Evolutionary conservation across 2,113 vertebrate genomes (phyloP).

Genomic region (Hypocryptadius cinnamomeus): DNA sequence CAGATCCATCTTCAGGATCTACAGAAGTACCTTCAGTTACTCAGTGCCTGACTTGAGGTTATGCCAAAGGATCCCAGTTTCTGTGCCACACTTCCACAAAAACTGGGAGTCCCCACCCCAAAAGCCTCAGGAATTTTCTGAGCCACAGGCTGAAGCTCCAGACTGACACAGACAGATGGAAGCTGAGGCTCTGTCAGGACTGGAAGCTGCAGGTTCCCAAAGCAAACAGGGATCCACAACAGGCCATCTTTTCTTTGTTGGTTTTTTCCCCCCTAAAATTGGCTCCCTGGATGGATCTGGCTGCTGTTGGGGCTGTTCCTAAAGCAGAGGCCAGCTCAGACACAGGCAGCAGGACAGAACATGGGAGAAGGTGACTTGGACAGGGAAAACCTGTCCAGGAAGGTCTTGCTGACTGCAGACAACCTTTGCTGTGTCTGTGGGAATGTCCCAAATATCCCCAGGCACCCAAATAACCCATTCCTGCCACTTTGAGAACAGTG

Average conservation of each 20-base stretch:
- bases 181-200: neutral
- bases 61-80: neutral
- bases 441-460: neutral
- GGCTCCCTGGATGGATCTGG: neutral
- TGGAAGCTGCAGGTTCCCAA: neutral
- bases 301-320: neutral
- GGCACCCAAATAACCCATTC: neutral
- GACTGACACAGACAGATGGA: neutral
- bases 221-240: neutral
- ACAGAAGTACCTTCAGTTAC: neutral
- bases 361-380: neutral
- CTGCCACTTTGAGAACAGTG: neutral
- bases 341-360: neutral
- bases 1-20: neutral
- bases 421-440: neutral
- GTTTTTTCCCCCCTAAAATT: rapidly evolving
- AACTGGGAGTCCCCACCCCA: neutral
- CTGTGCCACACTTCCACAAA: rapidly evolving
- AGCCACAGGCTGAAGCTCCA: neutral
- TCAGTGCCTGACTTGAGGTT: no score
- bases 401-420: neutral
- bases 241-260: neutral
- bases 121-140: neutral
- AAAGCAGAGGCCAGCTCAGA: neutral
- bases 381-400: neutral